Evolutionary conservation across 2,113 vertebrate genomes (phyloP).

Genomic region (Gymnorhina tibicen): DNA sequence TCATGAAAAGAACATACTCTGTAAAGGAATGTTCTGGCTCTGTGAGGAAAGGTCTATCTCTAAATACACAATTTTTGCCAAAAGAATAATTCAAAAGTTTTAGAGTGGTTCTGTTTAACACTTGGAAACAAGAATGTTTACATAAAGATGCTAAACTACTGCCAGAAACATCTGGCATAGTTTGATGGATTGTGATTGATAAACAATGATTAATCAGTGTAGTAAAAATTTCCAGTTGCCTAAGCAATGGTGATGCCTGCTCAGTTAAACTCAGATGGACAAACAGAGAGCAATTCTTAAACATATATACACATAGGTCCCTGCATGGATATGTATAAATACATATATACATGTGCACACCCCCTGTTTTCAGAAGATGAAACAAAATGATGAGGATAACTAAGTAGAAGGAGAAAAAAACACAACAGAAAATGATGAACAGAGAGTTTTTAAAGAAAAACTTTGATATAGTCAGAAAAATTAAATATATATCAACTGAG

Average conservation of each 20-base stretch:
- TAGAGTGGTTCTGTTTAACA: background rate
- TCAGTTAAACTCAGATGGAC: background rate
- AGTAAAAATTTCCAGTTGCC: background rate
- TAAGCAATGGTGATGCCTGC: background rate
- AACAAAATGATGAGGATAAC: background rate
- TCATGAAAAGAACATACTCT: background rate
- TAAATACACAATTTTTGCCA: background rate
- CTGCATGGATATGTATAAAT: background rate
- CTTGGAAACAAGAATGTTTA: background rate
- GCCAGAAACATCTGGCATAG: conserved; percentile 1
- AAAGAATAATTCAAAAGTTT: background rate
- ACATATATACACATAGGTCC: background rate
- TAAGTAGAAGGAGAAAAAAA: background rate
- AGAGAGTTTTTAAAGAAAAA: background rate
- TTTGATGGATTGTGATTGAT: background rate
- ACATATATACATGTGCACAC: background rate
- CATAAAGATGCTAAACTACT: background rate
- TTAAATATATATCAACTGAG: background rate
- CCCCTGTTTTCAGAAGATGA: background rate
- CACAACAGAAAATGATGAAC: background rate
- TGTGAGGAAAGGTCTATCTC: background rate
- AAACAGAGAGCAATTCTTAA: background rate
- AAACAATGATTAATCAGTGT: background rate
- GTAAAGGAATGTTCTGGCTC: background rate
- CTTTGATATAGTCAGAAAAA: background rate